Conservation (phyloP, 2,797 vertebrate genomes). For the Thalassophryne amazonica region DNA sequence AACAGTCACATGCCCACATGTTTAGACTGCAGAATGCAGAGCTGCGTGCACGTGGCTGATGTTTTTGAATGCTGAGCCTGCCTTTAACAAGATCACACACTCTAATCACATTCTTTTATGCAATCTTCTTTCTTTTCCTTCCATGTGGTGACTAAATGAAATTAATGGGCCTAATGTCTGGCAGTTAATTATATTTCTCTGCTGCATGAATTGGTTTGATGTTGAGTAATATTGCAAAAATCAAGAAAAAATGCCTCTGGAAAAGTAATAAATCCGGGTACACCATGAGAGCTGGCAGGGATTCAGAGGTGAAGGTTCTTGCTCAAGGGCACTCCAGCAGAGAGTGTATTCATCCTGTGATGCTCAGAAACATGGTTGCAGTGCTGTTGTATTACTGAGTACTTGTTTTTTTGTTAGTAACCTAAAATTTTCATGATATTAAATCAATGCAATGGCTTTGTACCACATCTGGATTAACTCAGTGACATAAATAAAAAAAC, state of each 20-base stretch:
- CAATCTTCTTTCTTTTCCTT: constrained; percentile 12
- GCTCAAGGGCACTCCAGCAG: constrained; percentile 49
- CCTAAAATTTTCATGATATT: too few species aligned
- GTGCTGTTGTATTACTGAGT: too few species aligned
- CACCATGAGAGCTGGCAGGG: constrained; percentile 7
- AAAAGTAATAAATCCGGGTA: too few species aligned
- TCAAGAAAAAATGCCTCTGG: constrained; percentile 1
- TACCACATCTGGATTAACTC: too few species aligned
- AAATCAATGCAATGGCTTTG: too few species aligned
- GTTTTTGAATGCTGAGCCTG: constrained; percentile 1
- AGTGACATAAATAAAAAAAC: too few species aligned
- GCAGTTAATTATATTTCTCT: too few species aligned
- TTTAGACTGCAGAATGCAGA: constrained; percentile 27
- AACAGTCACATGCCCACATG: constrained; percentile 20
- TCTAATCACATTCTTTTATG: not conserved
- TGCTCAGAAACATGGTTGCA: constrained; percentile 44
- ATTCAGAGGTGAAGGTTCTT: constrained; percentile 2
- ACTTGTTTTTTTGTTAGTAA: too few species aligned
- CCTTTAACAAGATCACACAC: constrained; percentile 26
- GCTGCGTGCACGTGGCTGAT: not conserved
- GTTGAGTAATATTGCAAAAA: too few species aligned
- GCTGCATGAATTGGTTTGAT: too few species aligned
- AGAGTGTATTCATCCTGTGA: constrained; percentile 34
- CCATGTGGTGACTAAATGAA: not conserved
- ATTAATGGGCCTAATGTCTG: too few species aligned